These are phyloP conservation scores for Epirrhoe tristata DNA, from an alignment of 2,888 invertebrate genomes.

Conservation along the genomic window DNA sequence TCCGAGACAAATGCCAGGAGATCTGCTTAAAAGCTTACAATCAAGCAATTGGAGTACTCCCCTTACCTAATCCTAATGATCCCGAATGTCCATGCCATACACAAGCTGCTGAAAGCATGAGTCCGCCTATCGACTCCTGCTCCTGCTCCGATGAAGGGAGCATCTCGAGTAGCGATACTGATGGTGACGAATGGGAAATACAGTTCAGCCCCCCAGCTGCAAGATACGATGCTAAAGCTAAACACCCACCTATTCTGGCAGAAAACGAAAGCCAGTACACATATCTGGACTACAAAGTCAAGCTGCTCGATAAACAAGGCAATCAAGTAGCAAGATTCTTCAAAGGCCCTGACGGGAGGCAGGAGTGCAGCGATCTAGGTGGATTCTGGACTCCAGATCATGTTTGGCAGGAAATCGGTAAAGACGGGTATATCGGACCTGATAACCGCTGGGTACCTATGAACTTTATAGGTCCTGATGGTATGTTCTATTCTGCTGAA, in stretches of 20 bases:
- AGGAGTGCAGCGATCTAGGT: slow-evolving; percentile 77
- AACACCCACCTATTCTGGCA: slow-evolving; percentile 60
- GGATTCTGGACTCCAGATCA: slow-evolving; percentile 74
- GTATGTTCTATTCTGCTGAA: slow-evolving; percentile 71
- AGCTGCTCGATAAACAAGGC: slow-evolving; percentile 72
- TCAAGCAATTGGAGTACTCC: slow-evolving; percentile 75
- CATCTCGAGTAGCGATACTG: slow-evolving; percentile 73
- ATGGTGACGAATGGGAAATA: slow-evolving; percentile 77
- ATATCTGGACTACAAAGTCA: slow-evolving; percentile 78
- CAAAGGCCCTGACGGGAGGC: slow-evolving; percentile 75
- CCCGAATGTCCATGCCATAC: slow-evolving; percentile 75
- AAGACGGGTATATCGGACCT: slow-evolving; percentile 76
- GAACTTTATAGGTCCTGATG: slow-evolving; percentile 77
- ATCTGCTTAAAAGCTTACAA: slow-evolving; percentile 81
- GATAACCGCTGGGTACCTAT: slow-evolving; percentile 77
- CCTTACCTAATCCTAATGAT: slow-evolving; percentile 70
- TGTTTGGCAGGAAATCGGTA: slow-evolving; percentile 75
- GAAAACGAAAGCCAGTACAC: slow-evolving; percentile 69
- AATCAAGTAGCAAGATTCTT: slow-evolving; percentile 74
- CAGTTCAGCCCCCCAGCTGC: slow-evolving; percentile 77
- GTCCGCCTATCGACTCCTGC: slow-evolving; percentile 72
- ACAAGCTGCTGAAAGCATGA: slow-evolving; percentile 45
- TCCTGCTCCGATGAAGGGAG: slow-evolving; percentile 74
- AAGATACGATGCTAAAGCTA: slow-evolving; percentile 70
- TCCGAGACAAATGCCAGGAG: slow-evolving; percentile 78